Base-by-base conservation (phyloP, 2,888 invertebrate species). In the Emmelina monodactyla region DNA sequence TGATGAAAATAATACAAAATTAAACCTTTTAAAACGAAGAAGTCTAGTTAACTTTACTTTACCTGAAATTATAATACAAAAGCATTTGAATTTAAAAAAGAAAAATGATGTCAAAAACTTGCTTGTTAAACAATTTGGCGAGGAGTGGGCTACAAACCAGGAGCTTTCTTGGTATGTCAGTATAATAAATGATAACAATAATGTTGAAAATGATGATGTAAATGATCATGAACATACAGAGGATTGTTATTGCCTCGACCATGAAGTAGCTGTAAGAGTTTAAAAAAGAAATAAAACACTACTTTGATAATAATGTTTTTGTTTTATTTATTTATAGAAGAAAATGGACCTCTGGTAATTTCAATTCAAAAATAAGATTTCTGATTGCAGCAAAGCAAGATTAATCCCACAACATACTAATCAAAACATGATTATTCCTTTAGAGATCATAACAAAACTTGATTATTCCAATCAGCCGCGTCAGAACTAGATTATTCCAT, bases 211-310 rank as follows among this genome's bases (percentile, higher is more conserved):
- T 30, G 13, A 30, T 30, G 30, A 30, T 30, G 30, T 14, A 13
- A 30, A 30, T 30, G 30, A 30, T 30, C 30, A 30, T 30, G 30
- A 30, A 30, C 30, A 30, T 30, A 30, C 30, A 30, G 30, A 30
- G 30, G 30, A 30, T 30, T 30, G 30, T 30, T 12, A 30, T 30
- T 30, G 30, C 30, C 30, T 30, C 4, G 30, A 30, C 13, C 30
- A 30, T 30, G 30, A 30, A 13, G 10, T 30, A 30, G 30, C 30
- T 30, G 30, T 30, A 14, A 30, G 30, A 30, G 10, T 30, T 30
- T 11, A 30, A 30, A 30, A 30, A 13, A 30, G 13, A 30, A 11
- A 30, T 12, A 30, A 14, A 11, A 30, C n/a, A n/a, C n/a, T 30
- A 30, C 30, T 30, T 13, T 30, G 30, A 30, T 30, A 25, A 25